phyloP scores from a whole-genome alignment of 1,140 invertebrate species.

The Mamestra configurata region DNA sequence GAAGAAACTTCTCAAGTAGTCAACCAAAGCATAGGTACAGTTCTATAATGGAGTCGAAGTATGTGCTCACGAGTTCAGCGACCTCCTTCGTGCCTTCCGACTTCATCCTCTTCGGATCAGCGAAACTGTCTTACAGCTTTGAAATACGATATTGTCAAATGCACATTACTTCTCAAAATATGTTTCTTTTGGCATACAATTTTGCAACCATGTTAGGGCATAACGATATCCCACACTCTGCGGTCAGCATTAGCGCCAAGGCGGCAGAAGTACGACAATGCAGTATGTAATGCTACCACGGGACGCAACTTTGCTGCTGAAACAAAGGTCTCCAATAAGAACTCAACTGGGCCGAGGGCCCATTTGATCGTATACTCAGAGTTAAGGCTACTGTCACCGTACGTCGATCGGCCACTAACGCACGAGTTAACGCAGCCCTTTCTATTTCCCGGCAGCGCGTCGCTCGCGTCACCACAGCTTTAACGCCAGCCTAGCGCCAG shows the following conservation, averaged over 20 bases:
- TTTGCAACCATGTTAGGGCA: slow-evolving; percentile 59
- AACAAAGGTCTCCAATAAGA: background rate
- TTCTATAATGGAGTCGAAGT: slow-evolving; percentile 67
- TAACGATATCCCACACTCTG: slow-evolving; percentile 64
- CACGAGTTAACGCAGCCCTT: background rate
- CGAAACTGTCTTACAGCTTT: slow-evolving; percentile 63
- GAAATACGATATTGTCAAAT: slow-evolving; percentile 71
- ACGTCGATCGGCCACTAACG: slow-evolving; percentile 20
- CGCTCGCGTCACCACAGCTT: slow-evolving; percentile 66
- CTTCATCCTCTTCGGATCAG: slow-evolving; percentile 50
- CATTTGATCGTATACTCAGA: background rate
- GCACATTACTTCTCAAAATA: slow-evolving; percentile 66
- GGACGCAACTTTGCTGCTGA: slow-evolving; percentile 56
- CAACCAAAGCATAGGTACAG: slow-evolving; percentile 58
- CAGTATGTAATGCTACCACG: slow-evolving; percentile 60
- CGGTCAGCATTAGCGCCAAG: slow-evolving; percentile 50
- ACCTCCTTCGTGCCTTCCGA: slow-evolving; percentile 66
- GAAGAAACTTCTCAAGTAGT: slow-evolving; percentile 61
- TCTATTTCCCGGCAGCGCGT: slow-evolving; percentile 52
- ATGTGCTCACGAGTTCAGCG: slow-evolving; percentile 61
- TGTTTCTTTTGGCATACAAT: slow-evolving; percentile 59
- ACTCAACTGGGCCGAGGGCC: background rate
- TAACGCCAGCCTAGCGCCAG: slow-evolving; percentile 51
- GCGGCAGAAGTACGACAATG: slow-evolving; percentile 48
- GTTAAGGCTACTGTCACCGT: slow-evolving; percentile 28